phyloP scores from a whole-genome alignment of 2,888 invertebrate genomes.

The Trypoxylon attenuatum region DNA sequence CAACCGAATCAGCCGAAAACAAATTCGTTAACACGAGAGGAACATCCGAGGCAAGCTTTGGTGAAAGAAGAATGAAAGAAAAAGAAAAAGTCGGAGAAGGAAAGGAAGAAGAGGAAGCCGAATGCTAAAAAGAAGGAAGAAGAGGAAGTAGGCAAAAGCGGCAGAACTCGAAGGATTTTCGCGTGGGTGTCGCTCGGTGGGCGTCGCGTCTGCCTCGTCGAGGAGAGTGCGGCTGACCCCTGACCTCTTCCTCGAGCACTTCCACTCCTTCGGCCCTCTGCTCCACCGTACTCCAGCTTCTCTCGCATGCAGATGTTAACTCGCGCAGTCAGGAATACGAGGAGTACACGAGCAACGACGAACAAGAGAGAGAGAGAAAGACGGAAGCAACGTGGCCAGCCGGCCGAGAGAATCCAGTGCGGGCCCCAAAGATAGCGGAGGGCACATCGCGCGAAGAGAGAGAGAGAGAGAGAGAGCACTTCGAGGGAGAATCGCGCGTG shows the following conservation, averaged over 20 bases:
- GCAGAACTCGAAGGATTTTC: conserved; percentile 61
- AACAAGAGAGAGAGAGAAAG: no score
- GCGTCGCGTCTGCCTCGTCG: conserved; percentile 72
- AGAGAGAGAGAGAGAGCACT: conserved; percentile 40
- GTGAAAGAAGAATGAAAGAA: conserved; percentile 19
- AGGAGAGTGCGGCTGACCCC: conserved; percentile 72
- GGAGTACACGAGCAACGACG: no score
- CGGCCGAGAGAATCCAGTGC: conserved; percentile 53
- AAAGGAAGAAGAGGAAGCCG: conserved; percentile 45
- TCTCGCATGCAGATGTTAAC: conserved; percentile 66
- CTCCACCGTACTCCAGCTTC: conserved; percentile 27
- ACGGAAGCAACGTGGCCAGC: not conserved
- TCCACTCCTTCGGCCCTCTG: conserved; percentile 50
- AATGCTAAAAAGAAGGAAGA: conserved; percentile 19
- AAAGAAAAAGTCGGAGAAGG: conserved; percentile 28
- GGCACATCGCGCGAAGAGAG: conserved; percentile 13
- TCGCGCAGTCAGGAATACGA: conserved; percentile 59
- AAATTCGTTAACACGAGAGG: no score
- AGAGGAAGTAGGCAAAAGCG: conserved; percentile 33
- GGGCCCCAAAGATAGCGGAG: conserved; percentile 49
- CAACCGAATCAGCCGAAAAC: no score
- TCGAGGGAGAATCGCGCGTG: conserved; percentile 67
- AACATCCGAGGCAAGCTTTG: conserved; percentile 24
- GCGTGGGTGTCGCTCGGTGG: conserved; percentile 74
- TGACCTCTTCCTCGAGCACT: conserved; percentile 64